Base-by-base conservation (phyloP, 2,888 invertebrate species). In the Colletes collaris region DNA sequence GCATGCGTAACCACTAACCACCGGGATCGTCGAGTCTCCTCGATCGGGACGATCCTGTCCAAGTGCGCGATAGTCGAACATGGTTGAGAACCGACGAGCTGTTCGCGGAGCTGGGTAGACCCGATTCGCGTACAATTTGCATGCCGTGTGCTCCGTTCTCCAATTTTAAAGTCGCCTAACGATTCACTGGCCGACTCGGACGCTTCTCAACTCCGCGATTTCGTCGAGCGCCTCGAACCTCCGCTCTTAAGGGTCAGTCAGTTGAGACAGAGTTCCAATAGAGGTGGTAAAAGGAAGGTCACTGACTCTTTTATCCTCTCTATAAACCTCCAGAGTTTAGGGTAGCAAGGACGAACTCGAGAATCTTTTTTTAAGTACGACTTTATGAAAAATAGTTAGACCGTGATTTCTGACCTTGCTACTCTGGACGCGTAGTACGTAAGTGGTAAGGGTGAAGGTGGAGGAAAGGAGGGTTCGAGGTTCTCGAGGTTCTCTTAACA, bases 1-100 rank as follows among this genome's bases (percentile, higher is more conserved):
- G 81, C 82, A 84, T 83, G 86, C 64, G 76, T 85, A 70, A 68
- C 80, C 62, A 75, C 63, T 81, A 67, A 73, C 68, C 63, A 62
- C 67, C 52, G 58, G 53, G 53, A 65, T 67, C 56, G 69, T 69
- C 46, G 62, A 40, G 40, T 40, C 0, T 40, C 2, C 40, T 6
- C 5, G n/a, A n/a, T n/a, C n/a, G n/a, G n/a, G n/a, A n/a, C n/a
- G n/a, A n/a, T n/a, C n/a, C n/a, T n/a, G n/a, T n/a, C n/a, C 11
- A 19, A 8, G 40, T 40, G 59, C 60, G 60, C 60, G 60, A 69
- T 19, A 50, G 52, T 50, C 40, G 44, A 19, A 46, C 27, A 50
- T 40, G 27, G 53, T 72, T 52, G 67, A 68, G 69, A 69, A 50
- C 27, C 71, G 76, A 62, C 56, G 62, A 63, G 35, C 50, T 19